Base-by-base conservation (phyloP, 1,140 invertebrate species). In the Procambarus clarkii region DNA sequence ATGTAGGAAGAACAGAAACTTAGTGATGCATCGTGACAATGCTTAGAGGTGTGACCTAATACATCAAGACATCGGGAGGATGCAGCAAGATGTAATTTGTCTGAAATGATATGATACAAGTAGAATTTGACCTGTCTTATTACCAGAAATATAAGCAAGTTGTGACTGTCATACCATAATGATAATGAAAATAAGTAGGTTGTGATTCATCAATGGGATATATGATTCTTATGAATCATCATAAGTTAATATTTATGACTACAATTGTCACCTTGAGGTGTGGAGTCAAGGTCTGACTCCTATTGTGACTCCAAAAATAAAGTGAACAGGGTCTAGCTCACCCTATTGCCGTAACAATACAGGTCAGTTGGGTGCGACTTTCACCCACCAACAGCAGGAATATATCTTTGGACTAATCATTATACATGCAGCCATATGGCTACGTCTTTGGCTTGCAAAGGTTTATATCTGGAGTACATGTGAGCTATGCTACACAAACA, bases 371-470 rank as follows among this genome's bases (percentile, higher is more conserved):
- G 81, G 64, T 69, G 81, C 45, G 3, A 45, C 15, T 60, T 83
- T 69, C 81, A 83, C 64, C 81, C 54, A 69, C 81, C 64, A 60
- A 83, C 81, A 69, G 64, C 86, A 82, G 79, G 78, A 88, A 88
- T 81, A 88, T 34, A 88, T 88, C 86, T 88, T 88, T 88, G 86
- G 86, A 88, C 79, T 88, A 45, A 88, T 85, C 18, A 45, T 85
- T 74, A 77, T 58, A 88, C 45, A 45, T 74, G 86, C 64, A 88
- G 79, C 86, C 86, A 79, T 60, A 18, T 34, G 86, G 79, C 86
- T 88, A 81, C 76, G 60, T 88, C 86, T 88, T 88, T 88, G 86
- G 86, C 86, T 88, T 88, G 79, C 86, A 81, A 88, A 81, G 58
- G 78, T 88, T 80, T 88, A 88, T 71, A 88, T 88, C 78, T 81